Conservation (phyloP, 2,113 vertebrate species). For the Nansenia antarctica region DNA sequence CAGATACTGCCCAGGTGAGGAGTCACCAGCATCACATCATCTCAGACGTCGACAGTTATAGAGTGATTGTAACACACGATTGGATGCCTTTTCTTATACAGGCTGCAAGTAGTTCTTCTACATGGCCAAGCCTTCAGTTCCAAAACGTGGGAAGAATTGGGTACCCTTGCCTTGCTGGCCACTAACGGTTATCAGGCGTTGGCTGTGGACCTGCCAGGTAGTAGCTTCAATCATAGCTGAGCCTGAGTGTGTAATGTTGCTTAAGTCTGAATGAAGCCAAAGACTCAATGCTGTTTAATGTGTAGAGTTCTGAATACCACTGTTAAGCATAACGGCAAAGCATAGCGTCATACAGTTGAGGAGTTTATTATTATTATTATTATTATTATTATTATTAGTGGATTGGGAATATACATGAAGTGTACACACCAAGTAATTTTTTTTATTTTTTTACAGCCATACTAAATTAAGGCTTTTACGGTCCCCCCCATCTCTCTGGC, state of each 20-base stretch:
- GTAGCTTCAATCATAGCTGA: slow-evolving; percentile 14
- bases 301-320: no score
- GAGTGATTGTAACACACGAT: background rate
- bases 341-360: no score
- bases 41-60: background rate
- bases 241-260: no score
- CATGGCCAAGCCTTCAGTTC: slow-evolving; percentile 94
- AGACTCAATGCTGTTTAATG: no score
- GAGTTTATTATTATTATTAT: no score
- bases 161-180: slow-evolving; percentile 86
- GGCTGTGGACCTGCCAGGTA: slow-evolving; percentile 94
- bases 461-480: no score
- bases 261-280: background rate
- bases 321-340: no score
- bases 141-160: slow-evolving; percentile 89
- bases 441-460: no score
- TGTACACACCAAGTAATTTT: no score
- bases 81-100: slow-evolving; percentile 49
- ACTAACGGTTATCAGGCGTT: slow-evolving; percentile 84
- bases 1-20: slow-evolving; percentile 78
- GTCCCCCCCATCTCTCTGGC: slow-evolving; percentile 11
- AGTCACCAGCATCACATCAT: background rate
- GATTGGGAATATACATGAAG: no score
- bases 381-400: no score
- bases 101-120: slow-evolving; percentile 86